Conservation (phyloP, 2,888 invertebrate genomes). For the Lasiommata megera region DNA sequence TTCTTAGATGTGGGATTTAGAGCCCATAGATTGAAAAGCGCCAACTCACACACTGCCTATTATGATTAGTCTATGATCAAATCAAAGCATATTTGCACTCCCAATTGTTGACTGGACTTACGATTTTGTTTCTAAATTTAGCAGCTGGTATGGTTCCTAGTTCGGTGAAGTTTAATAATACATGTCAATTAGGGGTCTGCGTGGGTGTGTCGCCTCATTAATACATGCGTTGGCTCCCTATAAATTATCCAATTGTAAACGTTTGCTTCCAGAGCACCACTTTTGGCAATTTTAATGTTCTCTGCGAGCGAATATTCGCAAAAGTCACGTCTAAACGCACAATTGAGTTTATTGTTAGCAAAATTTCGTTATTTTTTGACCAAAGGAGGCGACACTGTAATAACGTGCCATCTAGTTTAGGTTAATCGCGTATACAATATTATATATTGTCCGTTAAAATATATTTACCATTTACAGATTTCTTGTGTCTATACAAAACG, state of each 20-base stretch:
- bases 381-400: slow-evolving; percentile 78
- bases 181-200: slow-evolving; percentile 81
- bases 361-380: slow-evolving; percentile 61
- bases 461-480: slow-evolving; percentile 82
- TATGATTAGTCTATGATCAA: slow-evolving; percentile 35
- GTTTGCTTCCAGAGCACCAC: slow-evolving; percentile 40
- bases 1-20: background rate
- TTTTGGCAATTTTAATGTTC: slow-evolving; percentile 35
- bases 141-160: slow-evolving; percentile 82
- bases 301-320: slow-evolving; percentile 40
- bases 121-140: slow-evolving; percentile 75
- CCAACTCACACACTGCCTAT: slow-evolving; percentile 22
- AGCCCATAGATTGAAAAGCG: slow-evolving; percentile 2
- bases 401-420: slow-evolving; percentile 83
- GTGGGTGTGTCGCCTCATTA: slow-evolving; percentile 74
- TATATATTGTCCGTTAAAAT: slow-evolving; percentile 82
- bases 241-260: slow-evolving; percentile 16
- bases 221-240: slow-evolving; percentile 37
- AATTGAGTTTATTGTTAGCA: slow-evolving; percentile 68
- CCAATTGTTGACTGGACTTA: slow-evolving; percentile 49
- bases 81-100: slow-evolving; percentile 26
- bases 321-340: slow-evolving; percentile 67
- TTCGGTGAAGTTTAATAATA: slow-evolving; percentile 74
- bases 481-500: slow-evolving; percentile 82
- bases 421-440: slow-evolving; percentile 82